Percentiles rank a stretch among this genome's conserved stretches.
Evolutionary conservation across 2,113 vertebrate genomes (phyloP).

Genomic region (Hippoglossus stenolepis): DNA sequence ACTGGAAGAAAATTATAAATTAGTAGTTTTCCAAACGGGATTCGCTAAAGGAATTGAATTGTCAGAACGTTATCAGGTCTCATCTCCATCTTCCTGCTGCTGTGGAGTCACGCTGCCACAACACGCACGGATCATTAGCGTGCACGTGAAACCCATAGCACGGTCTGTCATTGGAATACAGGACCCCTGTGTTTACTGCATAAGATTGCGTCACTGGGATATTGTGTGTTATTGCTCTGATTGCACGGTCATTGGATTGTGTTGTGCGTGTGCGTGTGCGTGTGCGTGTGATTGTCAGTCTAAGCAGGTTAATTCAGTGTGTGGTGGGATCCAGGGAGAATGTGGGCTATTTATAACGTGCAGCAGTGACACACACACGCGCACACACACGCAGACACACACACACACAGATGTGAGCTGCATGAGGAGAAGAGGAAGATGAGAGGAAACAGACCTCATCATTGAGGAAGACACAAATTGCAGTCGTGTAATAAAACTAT

Average conservation of each 20-base stretch:
- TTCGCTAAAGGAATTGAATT: neutral
- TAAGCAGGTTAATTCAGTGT: constrained; percentile 65
- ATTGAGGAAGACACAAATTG: neutral
- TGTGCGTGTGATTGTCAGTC: constrained; percentile 46
- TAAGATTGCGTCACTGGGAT: constrained; percentile 27
- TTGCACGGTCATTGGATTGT: constrained; percentile 32
- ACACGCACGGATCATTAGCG: constrained; percentile 14
- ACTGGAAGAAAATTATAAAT: neutral
- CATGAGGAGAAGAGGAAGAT: constrained; percentile 2
- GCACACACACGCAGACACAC: constrained; percentile 1
- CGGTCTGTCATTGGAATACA: neutral
- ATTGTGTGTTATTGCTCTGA: constrained; percentile 20
- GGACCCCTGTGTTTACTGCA: constrained; percentile 29
- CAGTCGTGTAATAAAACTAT: neutral
- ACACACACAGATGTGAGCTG: neutral
- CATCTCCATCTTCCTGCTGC: constrained; percentile 25
- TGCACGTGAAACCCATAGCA: neutral
- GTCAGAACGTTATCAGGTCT: neutral
- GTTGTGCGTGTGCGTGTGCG: neutral
- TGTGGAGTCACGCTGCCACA: neutral
- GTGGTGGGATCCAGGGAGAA: constrained; percentile 52
- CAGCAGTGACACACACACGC: constrained; percentile 54
- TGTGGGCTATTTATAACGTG: constrained; percentile 69
- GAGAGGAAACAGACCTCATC: neutral
- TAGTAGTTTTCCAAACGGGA: neutral